These are phyloP conservation scores for Paradoxurus hermaphroditus DNA, from an alignment of 2,113 vertebrate species.

Conservation along the genomic window DNA sequence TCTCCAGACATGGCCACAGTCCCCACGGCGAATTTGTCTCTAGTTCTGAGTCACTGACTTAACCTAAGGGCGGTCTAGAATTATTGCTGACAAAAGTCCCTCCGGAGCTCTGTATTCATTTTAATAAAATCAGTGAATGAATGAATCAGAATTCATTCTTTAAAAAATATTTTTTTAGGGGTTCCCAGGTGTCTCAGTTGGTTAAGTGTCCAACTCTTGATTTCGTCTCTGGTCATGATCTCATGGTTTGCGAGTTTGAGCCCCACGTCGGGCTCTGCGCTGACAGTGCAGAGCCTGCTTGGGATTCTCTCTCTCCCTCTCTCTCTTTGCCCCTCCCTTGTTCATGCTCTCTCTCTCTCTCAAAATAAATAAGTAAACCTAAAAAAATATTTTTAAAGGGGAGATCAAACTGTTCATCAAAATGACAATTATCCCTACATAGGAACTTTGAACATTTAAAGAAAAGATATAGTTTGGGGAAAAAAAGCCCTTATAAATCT, in stretches of 20 bases:
- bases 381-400: neutral
- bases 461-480: neutral
- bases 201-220: too few species aligned
- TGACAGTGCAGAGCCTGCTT: too few species aligned
- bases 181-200: too few species aligned
- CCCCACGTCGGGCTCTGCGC: too few species aligned
- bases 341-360: too few species aligned
- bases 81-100: neutral
- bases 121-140: neutral
- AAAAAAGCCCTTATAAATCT: neutral
- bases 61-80: neutral
- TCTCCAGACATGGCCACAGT: neutral
- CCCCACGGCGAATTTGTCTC: too few species aligned
- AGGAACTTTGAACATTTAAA: constrained; percentile 2
- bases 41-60: neutral
- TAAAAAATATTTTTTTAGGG: neutral
- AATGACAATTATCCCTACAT: neutral
- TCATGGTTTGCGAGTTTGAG: too few species aligned
- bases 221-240: too few species aligned
- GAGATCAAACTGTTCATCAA: neutral
- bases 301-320: too few species aligned
- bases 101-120: neutral
- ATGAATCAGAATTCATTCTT: neutral
- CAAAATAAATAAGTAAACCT: too few species aligned
- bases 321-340: too few species aligned